A percentile compares a stretch with the other conserved stretches of the same genome.
These are phyloP conservation scores for Lophius piscatorius DNA, from an alignment of 2,113 vertebrate genomes.

Conservation along the genomic window DNA sequence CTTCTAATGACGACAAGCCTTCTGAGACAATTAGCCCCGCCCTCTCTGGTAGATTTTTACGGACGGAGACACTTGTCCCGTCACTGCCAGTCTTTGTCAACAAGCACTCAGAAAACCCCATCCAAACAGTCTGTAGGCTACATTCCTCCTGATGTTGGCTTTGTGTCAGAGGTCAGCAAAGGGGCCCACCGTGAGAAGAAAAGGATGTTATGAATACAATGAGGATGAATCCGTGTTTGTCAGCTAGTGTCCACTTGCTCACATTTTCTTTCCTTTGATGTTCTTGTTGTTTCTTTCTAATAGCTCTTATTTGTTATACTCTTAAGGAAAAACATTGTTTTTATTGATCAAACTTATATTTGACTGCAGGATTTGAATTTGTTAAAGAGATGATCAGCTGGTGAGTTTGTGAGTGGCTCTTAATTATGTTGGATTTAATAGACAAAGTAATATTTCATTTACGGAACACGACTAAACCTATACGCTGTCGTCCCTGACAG, in stretches of 20 bases:
- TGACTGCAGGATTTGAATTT: no score
- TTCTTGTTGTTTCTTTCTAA: neutral
- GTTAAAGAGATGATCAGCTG: neutral
- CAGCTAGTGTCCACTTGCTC: no score
- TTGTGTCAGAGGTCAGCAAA: conserved; percentile 6
- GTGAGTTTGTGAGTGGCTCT: no score
- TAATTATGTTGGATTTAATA: no score
- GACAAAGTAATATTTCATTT: no score
- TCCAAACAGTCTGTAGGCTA: neutral
- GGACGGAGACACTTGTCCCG: neutral
- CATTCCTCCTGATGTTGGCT: conserved; percentile 16
- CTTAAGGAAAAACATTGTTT: no score
- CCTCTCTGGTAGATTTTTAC: neutral
- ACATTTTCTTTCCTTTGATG: neutral
- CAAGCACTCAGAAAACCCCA: neutral
- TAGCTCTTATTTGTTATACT: neutral
- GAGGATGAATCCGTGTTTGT: conserved; percentile 1
- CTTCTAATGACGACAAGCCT: neutral
- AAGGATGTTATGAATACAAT: neutral
- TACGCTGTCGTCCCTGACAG: no score
- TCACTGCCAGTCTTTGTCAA: neutral
- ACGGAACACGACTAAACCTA: no score
- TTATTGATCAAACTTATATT: no score
- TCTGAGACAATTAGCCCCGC: neutral
- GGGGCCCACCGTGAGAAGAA: conserved; percentile 3